These are phyloP conservation scores for Ashinkailepas kermadecensis DNA, from an alignment of 2,888 invertebrate species.

Conservation along the genomic window DNA sequence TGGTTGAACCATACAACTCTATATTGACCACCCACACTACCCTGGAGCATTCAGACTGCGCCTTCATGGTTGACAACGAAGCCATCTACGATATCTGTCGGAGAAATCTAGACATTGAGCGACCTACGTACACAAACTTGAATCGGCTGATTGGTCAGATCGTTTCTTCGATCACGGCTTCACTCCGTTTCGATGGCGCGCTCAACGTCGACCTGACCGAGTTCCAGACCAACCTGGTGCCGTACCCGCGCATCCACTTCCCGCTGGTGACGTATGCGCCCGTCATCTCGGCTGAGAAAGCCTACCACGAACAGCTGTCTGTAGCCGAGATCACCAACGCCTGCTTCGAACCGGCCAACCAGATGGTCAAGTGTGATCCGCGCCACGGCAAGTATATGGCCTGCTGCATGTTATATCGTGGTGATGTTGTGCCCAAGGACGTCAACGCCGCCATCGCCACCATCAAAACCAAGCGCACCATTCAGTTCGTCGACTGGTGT, in stretches of 20 bases:
- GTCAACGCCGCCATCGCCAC: constrained; percentile 59
- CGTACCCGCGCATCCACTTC: constrained; percentile 51
- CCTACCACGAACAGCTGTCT: constrained; percentile 38
- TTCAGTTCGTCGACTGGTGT: constrained; percentile 89
- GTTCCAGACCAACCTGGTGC: constrained; percentile 43
- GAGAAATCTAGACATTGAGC: constrained; percentile 61
- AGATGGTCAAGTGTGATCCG: constrained; percentile 47
- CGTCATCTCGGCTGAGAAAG: constrained; percentile 38
- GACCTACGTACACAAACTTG: constrained; percentile 73
- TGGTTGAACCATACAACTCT: constrained; percentile 85
- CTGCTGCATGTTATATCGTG: constrained; percentile 45
- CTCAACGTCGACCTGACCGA: constrained; percentile 46
- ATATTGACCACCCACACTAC: constrained; percentile 89
- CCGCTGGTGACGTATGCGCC: constrained; percentile 42
- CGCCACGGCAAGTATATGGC: constrained; percentile 46
- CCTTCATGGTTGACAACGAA: constrained; percentile 47
- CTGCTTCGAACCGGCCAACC: constrained; percentile 46
- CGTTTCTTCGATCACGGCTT: constrained; percentile 45
- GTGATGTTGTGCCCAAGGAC: constrained; percentile 49
- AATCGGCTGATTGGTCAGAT: constrained; percentile 42
- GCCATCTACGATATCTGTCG: constrained; percentile 72
- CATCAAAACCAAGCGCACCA: constrained; percentile 64
- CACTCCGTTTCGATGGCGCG: constrained; percentile 46
- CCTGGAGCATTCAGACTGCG: constrained; percentile 49
- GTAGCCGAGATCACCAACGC: constrained; percentile 45